These are phyloP conservation scores for Arctopsyche grandis DNA, from an alignment of 1,140 invertebrate genomes.

Conservation along the genomic window DNA sequence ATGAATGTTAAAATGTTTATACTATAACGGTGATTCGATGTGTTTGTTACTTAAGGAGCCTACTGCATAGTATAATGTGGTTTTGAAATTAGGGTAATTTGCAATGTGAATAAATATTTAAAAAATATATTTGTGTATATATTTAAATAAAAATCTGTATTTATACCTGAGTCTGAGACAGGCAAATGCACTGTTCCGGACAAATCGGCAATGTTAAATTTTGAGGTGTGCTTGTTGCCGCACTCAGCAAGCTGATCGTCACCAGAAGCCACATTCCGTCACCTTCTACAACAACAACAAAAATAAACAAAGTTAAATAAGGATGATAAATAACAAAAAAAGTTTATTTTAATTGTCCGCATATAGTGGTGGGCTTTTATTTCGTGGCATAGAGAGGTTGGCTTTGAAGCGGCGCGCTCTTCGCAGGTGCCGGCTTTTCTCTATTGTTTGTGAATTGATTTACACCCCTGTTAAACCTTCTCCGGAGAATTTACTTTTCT, in stretches of 20 bases:
- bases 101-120: too few species aligned
- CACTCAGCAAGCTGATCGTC: slow-evolving; percentile 50
- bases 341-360: neutral
- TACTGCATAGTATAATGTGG: too few species aligned
- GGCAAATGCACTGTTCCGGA: slow-evolving; percentile 80
- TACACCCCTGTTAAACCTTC: slow-evolving; percentile 23
- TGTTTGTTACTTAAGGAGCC: too few species aligned
- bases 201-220: slow-evolving; percentile 76
- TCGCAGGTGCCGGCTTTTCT: slow-evolving; percentile 34
- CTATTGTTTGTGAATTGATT: slow-evolving; percentile 41
- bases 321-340: too few species aligned
- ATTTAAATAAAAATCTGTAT: too few species aligned
- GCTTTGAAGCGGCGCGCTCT: slow-evolving; percentile 12
- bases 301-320: neutral
- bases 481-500: slow-evolving; percentile 14
- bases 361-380: too few species aligned
- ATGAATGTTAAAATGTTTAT: too few species aligned
- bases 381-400: neutral
- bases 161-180: slow-evolving; percentile 81
- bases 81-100: too few species aligned
- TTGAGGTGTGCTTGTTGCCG: slow-evolving; percentile 65
- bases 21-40: too few species aligned
- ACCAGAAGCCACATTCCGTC: slow-evolving; percentile 55
- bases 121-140: too few species aligned
- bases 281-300: slow-evolving; percentile 57